Evolutionary conservation across 2,113 vertebrate species (phyloP).

Genomic region (Falcunculus frontatus): DNA sequence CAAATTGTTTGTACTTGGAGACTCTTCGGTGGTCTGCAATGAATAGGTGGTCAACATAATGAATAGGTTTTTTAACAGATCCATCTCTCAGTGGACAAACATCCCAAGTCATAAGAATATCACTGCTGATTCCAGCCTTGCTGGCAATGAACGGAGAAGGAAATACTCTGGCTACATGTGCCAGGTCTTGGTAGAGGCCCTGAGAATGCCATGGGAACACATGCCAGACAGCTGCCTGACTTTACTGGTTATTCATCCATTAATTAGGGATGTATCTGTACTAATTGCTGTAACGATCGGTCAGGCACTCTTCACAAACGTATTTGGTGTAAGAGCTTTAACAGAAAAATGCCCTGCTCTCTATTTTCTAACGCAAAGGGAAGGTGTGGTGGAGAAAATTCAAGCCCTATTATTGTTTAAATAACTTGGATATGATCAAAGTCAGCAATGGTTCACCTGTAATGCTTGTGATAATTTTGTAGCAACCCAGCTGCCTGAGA

Average conservation of each 20-base stretch:
- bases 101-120: neutral
- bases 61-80: neutral
- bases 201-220: neutral
- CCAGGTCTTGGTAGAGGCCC: neutral
- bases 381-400: neutral
- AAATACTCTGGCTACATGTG: neutral
- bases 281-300: fast-evolving
- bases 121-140: neutral
- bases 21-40: neutral
- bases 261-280: neutral
- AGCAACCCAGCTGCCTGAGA: neutral
- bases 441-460: neutral
- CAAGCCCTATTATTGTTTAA: neutral
- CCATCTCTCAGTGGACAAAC: neutral
- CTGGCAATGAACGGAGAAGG: neutral
- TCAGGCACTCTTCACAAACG: neutral
- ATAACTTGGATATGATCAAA: neutral
- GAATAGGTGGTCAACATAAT: neutral
- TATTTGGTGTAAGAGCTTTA: neutral
- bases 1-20: neutral
- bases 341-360: neutral
- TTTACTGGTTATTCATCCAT: neutral
- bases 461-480: neutral
- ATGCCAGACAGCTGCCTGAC: neutral
- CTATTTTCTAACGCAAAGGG: neutral